These are phyloP conservation scores for Oncorhynchus mykiss DNA, from an alignment of 2,113 vertebrate genomes.

Conservation along the genomic window DNA sequence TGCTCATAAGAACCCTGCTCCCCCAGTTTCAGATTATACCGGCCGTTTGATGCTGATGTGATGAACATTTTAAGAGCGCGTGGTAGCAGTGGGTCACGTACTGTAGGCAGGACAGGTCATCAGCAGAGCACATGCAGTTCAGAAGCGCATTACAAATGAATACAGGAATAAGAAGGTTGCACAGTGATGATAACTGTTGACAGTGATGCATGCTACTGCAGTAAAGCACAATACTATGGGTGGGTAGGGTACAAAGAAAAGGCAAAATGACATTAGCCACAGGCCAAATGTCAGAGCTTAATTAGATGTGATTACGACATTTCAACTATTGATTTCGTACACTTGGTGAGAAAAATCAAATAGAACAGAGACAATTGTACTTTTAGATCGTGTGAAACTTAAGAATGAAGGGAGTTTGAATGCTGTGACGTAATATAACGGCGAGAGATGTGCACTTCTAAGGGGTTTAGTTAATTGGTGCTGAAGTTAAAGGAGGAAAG, in stretches of 20 bases:
- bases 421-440: too few relatives aligned
- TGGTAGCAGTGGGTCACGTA: constrained; percentile 48
- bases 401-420: too few relatives aligned
- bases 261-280: not conserved
- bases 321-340: not conserved
- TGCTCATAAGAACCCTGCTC: constrained; percentile 50
- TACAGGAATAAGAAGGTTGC: not conserved
- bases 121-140: constrained; percentile 37
- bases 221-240: not conserved
- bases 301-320: not conserved
- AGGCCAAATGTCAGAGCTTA: not conserved
- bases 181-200: not conserved
- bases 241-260: not conserved
- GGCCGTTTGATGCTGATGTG: constrained; percentile 71
- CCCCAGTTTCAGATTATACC: constrained; percentile 70
- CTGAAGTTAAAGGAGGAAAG: constrained; percentile 48
- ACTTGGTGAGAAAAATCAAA: too few relatives aligned
- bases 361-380: too few relatives aligned
- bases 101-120: constrained; percentile 60
- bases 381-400: too few relatives aligned
- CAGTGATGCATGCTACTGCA: not conserved
- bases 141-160: constrained; percentile 46
- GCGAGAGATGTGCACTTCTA: not conserved
- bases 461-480: not conserved
- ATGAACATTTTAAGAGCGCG: constrained; percentile 73